Evolutionary conservation across 2,888 invertebrate species (phyloP).

Genomic region (Aphidius colemani): DNA sequence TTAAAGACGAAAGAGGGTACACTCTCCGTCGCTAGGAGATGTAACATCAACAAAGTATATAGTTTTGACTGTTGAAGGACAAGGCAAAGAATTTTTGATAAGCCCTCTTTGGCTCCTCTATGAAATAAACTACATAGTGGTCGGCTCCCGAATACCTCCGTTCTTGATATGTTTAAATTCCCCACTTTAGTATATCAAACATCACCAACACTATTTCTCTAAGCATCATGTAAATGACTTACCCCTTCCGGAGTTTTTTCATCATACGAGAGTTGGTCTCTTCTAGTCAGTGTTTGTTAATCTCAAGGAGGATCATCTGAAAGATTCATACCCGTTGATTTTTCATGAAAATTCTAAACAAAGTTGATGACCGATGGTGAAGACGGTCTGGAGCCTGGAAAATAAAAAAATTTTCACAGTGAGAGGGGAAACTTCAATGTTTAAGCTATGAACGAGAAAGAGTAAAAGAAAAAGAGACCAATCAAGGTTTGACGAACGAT

Average conservation of each 20-base stretch:
- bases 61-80: background rate
- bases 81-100: constrained; percentile 8
- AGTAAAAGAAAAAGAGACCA: constrained; percentile 60
- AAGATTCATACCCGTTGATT: too few relatives aligned
- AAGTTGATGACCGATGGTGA: too few relatives aligned
- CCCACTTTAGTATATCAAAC: constrained; percentile 30
- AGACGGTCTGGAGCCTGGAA: background rate
- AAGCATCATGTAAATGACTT: constrained; percentile 25
- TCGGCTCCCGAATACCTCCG: constrained; percentile 56
- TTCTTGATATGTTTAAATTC: constrained; percentile 49
- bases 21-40: background rate
- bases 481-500: constrained; percentile 65
- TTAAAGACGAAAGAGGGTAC: background rate
- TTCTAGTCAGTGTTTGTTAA: too few relatives aligned
- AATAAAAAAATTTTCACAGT: constrained; percentile 15
- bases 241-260: constrained; percentile 11
- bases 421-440: constrained; percentile 15
- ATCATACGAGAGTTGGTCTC: background rate
- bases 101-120: constrained; percentile 18
- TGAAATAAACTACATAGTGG: constrained; percentile 18
- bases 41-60: constrained; percentile 6
- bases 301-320: background rate
- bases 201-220: constrained; percentile 46
- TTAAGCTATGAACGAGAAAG: constrained; percentile 14
- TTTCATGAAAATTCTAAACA: too few relatives aligned